Evolutionary conservation across 2,113 vertebrate species (phyloP).

Genomic region (Pteronura brasiliensis): DNA sequence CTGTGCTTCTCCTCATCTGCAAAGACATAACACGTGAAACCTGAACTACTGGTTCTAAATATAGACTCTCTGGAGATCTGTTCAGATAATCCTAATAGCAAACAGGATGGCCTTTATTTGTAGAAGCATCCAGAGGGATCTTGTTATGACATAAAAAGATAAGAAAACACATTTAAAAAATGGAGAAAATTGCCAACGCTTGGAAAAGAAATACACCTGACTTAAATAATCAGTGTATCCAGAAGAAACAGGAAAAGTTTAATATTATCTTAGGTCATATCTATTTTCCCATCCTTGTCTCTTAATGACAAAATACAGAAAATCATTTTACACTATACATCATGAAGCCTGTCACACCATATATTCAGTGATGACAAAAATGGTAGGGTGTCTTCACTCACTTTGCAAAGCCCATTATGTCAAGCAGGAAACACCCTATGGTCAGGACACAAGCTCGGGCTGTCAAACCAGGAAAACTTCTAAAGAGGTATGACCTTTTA

Average conservation of each 20-base stretch:
- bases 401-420: background rate
- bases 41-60: background rate
- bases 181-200: background rate
- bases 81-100: background rate
- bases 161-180: background rate
- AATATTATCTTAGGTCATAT: background rate
- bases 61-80: background rate
- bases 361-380: background rate
- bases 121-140: background rate
- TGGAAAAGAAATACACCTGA: conserved; percentile 5
- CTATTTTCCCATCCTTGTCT: background rate
- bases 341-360: background rate
- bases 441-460: background rate
- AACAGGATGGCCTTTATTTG: background rate
- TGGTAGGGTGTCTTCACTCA: background rate
- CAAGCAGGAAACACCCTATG: background rate
- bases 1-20: background rate
- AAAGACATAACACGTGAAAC: background rate
- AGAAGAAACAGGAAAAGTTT: background rate
- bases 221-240: background rate
- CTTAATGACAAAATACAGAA: background rate
- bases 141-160: background rate
- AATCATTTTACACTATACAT: background rate
- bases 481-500: background rate
- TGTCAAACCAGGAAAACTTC: background rate